Conservation (phyloP, 2,113 vertebrate genomes). For the Dicrurus megarhynchus region DNA sequence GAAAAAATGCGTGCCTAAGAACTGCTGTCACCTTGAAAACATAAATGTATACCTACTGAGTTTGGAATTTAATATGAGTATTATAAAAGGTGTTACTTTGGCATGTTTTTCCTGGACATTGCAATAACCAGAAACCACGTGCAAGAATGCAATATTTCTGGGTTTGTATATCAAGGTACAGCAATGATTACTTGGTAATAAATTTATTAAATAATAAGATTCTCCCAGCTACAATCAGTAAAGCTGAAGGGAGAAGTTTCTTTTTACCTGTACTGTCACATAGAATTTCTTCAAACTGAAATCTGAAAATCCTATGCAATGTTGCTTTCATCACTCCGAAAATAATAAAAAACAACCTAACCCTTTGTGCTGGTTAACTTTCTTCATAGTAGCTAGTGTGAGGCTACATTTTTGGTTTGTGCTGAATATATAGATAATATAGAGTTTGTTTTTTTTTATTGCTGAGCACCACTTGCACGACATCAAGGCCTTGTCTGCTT, state of each 20-base stretch:
- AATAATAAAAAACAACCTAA: not conserved
- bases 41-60: not conserved
- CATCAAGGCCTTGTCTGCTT: not conserved
- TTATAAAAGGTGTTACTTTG: not conserved
- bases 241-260: not conserved
- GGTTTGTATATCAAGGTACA: not conserved
- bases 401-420: not conserved
- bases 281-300: not conserved
- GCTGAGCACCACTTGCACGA: not conserved
- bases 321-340: accelerated
- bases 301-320: not conserved
- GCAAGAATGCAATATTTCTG: not conserved
- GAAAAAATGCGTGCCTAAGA: not conserved
- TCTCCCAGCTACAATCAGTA: not conserved
- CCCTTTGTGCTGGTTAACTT: not conserved
- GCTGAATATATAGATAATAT: not conserved
- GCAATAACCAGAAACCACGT: not conserved
- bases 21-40: not conserved
- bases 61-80: not conserved
- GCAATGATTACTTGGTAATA: not conserved
- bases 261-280: not conserved
- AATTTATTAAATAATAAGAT: not conserved
- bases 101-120: not conserved
- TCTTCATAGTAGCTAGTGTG: not conserved
- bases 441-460: not conserved